Evolutionary conservation across 2,888 invertebrate genomes (phyloP).

Genomic region (Eupithecia vulgata): DNA sequence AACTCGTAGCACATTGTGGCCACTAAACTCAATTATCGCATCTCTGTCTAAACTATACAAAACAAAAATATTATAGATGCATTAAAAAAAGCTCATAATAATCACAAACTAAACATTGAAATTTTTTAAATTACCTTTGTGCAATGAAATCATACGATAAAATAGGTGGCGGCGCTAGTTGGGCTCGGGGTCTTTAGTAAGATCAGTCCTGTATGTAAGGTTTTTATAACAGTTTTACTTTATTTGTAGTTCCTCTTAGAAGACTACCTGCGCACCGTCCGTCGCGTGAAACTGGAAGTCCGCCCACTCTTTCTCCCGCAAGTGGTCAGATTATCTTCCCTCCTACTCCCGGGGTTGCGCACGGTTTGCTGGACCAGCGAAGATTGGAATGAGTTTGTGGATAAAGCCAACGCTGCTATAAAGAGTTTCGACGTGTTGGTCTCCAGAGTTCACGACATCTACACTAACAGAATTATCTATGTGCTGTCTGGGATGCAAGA

Average conservation of each 20-base stretch:
- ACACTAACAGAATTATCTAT: conserved; percentile 94
- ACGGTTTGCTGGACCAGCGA: conserved; percentile 94
- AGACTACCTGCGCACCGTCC: conserved; percentile 88
- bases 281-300: conserved; percentile 92
- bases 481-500: conserved; percentile 94
- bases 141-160: too few relatives aligned
- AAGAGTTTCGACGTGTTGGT: conserved; percentile 90
- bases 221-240: neutral
- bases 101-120: too few relatives aligned
- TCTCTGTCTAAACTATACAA: too few relatives aligned
- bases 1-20: too few relatives aligned
- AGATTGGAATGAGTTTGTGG: conserved; percentile 91
- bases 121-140: too few relatives aligned
- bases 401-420: conserved; percentile 89
- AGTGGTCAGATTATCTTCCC: conserved; percentile 91
- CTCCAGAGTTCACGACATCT: conserved; percentile 94
- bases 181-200: too few relatives aligned
- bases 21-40: too few relatives aligned
- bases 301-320: conserved; percentile 95
- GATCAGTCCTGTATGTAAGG: neutral
- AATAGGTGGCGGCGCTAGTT: too few relatives aligned
- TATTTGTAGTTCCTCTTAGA: conserved; percentile 88
- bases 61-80: too few relatives aligned
- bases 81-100: too few relatives aligned
- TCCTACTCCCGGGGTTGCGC: conserved; percentile 92